Evolutionary conservation across 2,797 vertebrate genomes (phyloP).

Genomic region (Poliocrania exsul): DNA sequence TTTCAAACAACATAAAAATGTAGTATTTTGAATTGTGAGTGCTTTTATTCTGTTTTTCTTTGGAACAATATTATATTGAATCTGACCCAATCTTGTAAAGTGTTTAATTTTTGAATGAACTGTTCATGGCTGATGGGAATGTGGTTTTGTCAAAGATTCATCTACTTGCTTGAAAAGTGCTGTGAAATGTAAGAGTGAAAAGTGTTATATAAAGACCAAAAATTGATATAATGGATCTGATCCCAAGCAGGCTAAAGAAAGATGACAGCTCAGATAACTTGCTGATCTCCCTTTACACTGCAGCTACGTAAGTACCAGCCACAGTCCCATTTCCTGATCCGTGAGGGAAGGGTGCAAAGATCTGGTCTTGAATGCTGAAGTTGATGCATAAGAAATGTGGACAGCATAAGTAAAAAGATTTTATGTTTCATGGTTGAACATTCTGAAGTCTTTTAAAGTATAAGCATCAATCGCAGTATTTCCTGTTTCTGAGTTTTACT

Average conservation of each 20-base stretch:
- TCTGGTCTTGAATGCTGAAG: not conserved
- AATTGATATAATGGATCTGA: not conserved
- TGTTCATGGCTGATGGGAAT: not conserved
- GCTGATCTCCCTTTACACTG: not conserved
- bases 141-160: not conserved
- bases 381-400: not conserved
- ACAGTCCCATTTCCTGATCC: not conserved
- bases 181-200: constrained; percentile 3
- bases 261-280: not conserved
- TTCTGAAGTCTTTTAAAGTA: not conserved
- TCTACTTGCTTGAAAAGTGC: not conserved
- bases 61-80: not conserved
- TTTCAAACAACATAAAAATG: constrained; percentile 9
- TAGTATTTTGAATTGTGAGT: not conserved
- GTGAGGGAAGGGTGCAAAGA: not conserved
- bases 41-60: constrained; percentile 25
- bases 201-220: not conserved
- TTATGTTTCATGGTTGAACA: not conserved
- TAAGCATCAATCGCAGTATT: not conserved
- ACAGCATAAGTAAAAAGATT: not conserved
- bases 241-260: not conserved
- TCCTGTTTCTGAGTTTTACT: not conserved
- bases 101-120: constrained; percentile 18
- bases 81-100: not conserved
- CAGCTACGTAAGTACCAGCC: not conserved